A percentile compares a stretch with the other conserved stretches of the same genome.
Evolutionary conservation across 1,140 invertebrate species (phyloP).

Genomic region (Drosophila nigromelanica): DNA sequence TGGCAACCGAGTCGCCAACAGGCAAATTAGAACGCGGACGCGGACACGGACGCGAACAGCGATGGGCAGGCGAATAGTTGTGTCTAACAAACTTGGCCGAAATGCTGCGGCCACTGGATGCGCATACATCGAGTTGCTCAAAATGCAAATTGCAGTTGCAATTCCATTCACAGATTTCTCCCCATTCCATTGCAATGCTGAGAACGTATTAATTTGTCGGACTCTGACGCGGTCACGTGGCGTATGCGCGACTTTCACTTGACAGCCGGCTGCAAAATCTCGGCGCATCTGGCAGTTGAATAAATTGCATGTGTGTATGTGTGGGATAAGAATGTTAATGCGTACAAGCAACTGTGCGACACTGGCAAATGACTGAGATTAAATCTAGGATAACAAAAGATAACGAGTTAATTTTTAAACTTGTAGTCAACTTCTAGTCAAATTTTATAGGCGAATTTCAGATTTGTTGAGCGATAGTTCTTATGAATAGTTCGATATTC

Average conservation of each 20-base stretch:
- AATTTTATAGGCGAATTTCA: no score
- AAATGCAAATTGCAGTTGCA: slow-evolving; percentile 49
- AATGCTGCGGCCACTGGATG: slow-evolving; percentile 27
- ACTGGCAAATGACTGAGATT: neutral
- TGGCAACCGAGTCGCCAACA: slow-evolving; percentile 29
- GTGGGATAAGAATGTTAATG: neutral
- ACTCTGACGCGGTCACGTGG: slow-evolving; percentile 6
- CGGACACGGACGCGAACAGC: neutral
- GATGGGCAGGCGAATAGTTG: slow-evolving; percentile 15
- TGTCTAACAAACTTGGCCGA: slow-evolving; percentile 42
- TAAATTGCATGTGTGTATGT: slow-evolving; percentile 17
- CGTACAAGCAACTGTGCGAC: neutral
- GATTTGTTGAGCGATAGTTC: no score
- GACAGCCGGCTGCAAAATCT: neutral
- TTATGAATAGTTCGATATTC: neutral
- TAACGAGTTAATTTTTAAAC: neutral
- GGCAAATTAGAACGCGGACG: slow-evolving; percentile 6
- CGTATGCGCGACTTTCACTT: slow-evolving; percentile 39
- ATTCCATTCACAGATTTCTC: slow-evolving; percentile 36
- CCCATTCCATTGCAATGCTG: neutral
- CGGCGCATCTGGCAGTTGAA: slow-evolving; percentile 3
- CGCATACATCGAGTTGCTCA: slow-evolving; percentile 10
- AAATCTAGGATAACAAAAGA: neutral
- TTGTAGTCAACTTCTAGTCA: no score
- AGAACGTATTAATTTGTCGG: slow-evolving; percentile 24